Percentiles rank a stretch among this genome's conserved stretches.
phyloP scores from a whole-genome alignment of 2,113 vertebrate genomes.

The Dinomys branickii region DNA sequence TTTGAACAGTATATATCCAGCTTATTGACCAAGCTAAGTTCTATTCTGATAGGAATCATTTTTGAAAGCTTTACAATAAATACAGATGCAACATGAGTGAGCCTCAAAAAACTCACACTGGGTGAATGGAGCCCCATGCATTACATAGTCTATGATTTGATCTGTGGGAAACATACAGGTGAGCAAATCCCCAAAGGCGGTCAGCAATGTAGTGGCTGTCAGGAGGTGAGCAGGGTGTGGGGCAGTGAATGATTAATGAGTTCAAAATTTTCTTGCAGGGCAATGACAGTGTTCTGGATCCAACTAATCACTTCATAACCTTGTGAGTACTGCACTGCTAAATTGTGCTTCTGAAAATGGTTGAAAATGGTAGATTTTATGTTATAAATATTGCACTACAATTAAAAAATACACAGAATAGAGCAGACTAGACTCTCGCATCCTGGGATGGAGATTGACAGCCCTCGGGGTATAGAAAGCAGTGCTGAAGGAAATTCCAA shows the following conservation, averaged over 20 bases:
- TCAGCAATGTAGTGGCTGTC: neutral
- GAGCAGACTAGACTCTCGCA: neutral
- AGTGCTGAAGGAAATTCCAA: neutral
- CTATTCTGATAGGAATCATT: neutral
- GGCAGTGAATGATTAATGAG: neutral
- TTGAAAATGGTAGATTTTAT: neutral
- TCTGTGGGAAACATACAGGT: neutral
- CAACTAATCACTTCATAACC: too few species aligned
- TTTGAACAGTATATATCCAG: neutral
- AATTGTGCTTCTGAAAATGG: neutral
- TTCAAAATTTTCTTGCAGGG: neutral
- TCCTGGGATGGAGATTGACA: neutral
- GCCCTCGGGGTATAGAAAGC: neutral
- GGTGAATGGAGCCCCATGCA: neutral
- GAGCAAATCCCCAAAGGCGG: neutral
- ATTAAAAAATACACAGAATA: neutral
- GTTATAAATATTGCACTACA: neutral
- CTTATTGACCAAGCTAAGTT: neutral
- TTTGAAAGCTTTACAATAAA: constrained; percentile 8
- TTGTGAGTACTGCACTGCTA: neutral
- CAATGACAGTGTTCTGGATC: neutral
- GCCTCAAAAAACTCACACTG: neutral
- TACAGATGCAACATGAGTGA: neutral
- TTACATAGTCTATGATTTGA: neutral
- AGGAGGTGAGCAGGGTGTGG: neutral